Evolutionary conservation across 2,888 invertebrate species (phyloP).

Genomic region (Polyommatus icarus): DNA sequence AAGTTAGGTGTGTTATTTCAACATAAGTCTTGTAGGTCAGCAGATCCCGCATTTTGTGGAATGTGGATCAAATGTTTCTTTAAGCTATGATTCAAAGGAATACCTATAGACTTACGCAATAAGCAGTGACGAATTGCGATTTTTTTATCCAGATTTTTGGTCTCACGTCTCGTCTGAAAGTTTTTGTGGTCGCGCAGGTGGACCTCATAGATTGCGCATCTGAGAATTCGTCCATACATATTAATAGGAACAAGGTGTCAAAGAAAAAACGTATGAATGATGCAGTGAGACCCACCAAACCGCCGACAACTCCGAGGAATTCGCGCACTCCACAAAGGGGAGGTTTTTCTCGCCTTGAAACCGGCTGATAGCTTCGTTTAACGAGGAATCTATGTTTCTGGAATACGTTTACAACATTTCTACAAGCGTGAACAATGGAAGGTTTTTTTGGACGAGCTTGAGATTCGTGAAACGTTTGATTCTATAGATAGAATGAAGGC

Average conservation of each 20-base stretch:
- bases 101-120: neutral
- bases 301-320: constrained; percentile 73
- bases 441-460: neutral
- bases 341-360: constrained; percentile 65
- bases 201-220: constrained; percentile 29
- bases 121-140: neutral
- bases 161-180: neutral
- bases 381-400: constrained; percentile 56
- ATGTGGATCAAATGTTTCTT: neutral
- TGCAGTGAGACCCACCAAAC: constrained; percentile 71
- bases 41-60: neutral
- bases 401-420: constrained; percentile 32
- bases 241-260: constrained; percentile 74
- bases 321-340: constrained; percentile 69
- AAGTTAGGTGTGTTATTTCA: neutral
- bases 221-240: constrained; percentile 57
- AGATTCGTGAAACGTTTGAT: constrained; percentile 30
- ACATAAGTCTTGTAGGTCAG: neutral
- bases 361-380: constrained; percentile 73
- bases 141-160: constrained; percentile 12
- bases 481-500: constrained; percentile 24
- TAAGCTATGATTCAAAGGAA: neutral
- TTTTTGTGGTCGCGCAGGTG: constrained; percentile 15
- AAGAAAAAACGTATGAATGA: constrained; percentile 76
- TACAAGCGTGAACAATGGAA: constrained; percentile 18